Base-by-base conservation (phyloP, 2,113 vertebrate genomes). In the Aspidoscelis tigris region DNA sequence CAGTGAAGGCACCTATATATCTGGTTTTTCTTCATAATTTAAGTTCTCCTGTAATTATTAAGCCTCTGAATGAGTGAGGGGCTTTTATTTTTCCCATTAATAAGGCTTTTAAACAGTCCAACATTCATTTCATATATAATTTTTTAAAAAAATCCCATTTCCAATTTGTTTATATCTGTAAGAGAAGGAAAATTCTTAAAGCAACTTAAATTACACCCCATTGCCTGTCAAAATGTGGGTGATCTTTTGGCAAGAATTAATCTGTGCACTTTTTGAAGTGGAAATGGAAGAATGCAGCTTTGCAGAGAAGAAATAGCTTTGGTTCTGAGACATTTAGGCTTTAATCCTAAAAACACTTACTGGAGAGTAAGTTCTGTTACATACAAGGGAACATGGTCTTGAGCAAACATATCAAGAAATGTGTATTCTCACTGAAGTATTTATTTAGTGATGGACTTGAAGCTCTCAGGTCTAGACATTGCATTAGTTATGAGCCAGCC, bases 231-330 rank as follows among this genome's bases (percentile, higher is more conserved):
- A 80, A 47, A 47, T 47, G 24, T 26, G 58, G 58, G 58, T 44
- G 76, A 65, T 78, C 43, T 44, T 78, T 79, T 79, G 77, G 77
- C 77, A 66, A n/a, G 41, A 18, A 26, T 47, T 66, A 41, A 79
- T 68, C 64, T 66, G 61, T 79, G 61, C 43, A 22, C 55, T 55
- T 80, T 80, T 80, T 69, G 64, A 80, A 70, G 65, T 80, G 18
- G 65, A 53, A 70, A 80, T 39, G 55, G 47, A 11, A 47, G 22
- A 12, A 4, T 53, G 7, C 20, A 12, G 47, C 26, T 47, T 65
- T 11, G 21, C 21, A 14, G 47, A 80, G 26, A 24, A 70, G 44
- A 18, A 39, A 10, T 21, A 80, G 66, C 21, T 33, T 68, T 39
- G 65, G 78, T 20, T 47, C 14, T 20, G 47, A 50, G 66, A 39